A percentile compares a stretch with the other conserved stretches of the same genome.
phyloP scores from a whole-genome alignment of 2,113 vertebrate species.

The Zootoca vivipara region DNA sequence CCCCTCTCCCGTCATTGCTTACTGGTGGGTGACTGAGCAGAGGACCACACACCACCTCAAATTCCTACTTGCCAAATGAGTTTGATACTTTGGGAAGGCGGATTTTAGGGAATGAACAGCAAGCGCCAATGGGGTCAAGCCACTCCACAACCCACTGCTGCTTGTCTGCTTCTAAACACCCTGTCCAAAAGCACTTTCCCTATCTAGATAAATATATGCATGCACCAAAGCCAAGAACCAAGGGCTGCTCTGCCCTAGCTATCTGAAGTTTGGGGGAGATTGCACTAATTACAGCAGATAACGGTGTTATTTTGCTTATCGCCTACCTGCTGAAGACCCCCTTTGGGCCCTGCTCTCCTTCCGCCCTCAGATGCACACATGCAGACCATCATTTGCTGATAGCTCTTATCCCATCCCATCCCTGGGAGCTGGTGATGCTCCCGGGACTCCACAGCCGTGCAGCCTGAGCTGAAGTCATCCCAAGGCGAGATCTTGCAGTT shows the following conservation, averaged over 20 bases:
- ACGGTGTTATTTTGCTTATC: background rate
- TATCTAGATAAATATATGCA: too few species aligned
- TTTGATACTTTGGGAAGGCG: background rate
- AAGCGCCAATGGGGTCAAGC: too few species aligned
- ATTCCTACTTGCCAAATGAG: background rate
- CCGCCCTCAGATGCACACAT: background rate
- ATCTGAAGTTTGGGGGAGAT: background rate
- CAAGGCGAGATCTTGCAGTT: background rate
- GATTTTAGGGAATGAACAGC: background rate
- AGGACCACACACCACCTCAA: background rate
- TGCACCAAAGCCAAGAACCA: too few species aligned
- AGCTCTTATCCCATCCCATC: background rate
- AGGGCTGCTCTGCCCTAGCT: background rate
- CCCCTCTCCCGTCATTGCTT: too few species aligned
- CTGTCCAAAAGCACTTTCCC: background rate
- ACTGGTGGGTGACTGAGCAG: background rate
- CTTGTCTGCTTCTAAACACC: background rate
- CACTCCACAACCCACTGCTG: too few species aligned
- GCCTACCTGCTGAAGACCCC: background rate
- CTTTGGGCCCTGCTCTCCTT: background rate
- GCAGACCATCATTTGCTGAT: background rate
- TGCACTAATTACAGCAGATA: background rate
- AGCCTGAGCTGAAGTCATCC: background rate
- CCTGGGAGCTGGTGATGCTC: background rate
- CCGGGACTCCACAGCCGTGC: background rate